Conservation (phyloP, 2,113 vertebrate species). For the Pampusana beccarii region DNA sequence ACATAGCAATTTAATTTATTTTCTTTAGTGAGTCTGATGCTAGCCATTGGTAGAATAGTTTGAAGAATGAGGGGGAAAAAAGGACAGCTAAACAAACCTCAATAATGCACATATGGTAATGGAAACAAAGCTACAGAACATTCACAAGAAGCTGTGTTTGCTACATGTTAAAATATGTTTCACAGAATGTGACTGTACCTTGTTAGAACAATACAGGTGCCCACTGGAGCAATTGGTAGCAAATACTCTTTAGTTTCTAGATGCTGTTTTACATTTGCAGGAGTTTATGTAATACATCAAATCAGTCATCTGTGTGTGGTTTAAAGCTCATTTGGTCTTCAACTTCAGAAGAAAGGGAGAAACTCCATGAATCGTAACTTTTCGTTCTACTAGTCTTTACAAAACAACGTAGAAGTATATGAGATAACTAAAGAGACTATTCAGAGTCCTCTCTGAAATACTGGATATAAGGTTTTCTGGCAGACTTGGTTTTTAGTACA, state of each 20-base stretch:
- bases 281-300: neutral
- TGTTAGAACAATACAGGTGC: neutral
- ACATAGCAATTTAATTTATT: neutral
- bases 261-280: neutral
- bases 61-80: neutral
- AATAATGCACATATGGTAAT: neutral
- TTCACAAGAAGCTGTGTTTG: neutral
- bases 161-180: accelerated
- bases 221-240: neutral
- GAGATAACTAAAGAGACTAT: neutral
- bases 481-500: neutral
- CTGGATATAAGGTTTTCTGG: neutral
- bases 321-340: neutral
- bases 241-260: neutral
- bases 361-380: neutral
- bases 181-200: neutral
- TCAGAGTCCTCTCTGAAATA: neutral
- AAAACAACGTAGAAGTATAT: neutral
- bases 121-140: neutral
- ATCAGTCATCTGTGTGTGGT: neutral
- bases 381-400: neutral
- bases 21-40: neutral
- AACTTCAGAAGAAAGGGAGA: neutral
- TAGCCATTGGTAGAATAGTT: neutral
- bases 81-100: neutral